Percentiles rank a stretch among this genome's conserved stretches.
These are phyloP conservation scores for Eonycteris spelaea DNA, from an alignment of 2,113 vertebrate species.

Conservation along the genomic window DNA sequence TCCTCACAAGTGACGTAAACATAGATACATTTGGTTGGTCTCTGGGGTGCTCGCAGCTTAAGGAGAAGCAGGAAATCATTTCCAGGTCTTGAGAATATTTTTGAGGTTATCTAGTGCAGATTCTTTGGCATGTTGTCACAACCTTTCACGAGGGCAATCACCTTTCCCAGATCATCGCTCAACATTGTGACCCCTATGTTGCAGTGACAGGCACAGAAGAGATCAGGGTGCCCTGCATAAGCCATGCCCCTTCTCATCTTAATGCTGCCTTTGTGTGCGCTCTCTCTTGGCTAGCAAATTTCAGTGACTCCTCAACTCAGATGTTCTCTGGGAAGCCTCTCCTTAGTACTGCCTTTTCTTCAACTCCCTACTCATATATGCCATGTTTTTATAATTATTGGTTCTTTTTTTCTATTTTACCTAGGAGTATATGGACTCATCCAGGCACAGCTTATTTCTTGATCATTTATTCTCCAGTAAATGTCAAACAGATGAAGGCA, in stretches of 20 bases:
- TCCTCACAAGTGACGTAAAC: background rate
- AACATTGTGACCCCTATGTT: background rate
- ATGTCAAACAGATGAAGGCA: background rate
- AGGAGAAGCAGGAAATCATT: background rate
- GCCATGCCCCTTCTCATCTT: background rate
- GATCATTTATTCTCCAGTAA: background rate
- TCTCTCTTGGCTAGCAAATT: background rate
- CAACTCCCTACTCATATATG: background rate
- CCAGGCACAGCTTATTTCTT: background rate
- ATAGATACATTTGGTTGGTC: background rate
- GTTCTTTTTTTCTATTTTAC: background rate
- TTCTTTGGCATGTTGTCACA: background rate
- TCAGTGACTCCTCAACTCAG: background rate
- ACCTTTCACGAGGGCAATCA: background rate
- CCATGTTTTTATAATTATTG: background rate
- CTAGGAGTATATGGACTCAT: background rate
- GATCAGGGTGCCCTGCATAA: fast-evolving
- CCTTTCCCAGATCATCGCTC: background rate
- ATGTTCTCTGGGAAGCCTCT: background rate
- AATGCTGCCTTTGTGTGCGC: fast-evolving
- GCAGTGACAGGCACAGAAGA: background rate
- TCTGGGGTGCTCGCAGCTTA: background rate
- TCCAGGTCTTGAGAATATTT: background rate
- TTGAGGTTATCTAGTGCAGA: background rate
- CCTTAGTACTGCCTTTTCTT: background rate